A percentile compares a stretch with the other conserved stretches of the same genome.
These are phyloP conservation scores for Kryptolebias marmoratus DNA, from an alignment of 2,113 vertebrate genomes.

Conservation along the genomic window DNA sequence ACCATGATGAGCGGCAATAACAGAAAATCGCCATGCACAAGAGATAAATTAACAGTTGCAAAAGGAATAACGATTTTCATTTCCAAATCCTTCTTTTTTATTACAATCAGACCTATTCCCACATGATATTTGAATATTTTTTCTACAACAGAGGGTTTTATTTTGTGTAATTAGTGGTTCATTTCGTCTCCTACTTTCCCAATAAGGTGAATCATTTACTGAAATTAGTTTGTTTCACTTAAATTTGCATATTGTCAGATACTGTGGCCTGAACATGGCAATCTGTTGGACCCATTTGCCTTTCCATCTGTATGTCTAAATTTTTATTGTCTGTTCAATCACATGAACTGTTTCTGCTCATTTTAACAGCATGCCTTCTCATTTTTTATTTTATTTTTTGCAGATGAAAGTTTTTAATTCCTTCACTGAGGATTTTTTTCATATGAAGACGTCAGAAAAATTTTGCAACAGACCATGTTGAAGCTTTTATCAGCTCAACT, in stretches of 20 bases:
- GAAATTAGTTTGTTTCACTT: conserved; percentile 35
- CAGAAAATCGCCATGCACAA: conserved; percentile 20
- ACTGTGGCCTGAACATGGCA: conserved; percentile 32
- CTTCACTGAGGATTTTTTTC: background rate
- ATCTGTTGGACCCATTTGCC: conserved; percentile 42
- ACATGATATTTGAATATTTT: background rate
- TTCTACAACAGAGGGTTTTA: background rate
- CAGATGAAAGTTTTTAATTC: background rate
- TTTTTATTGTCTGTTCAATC: conserved; percentile 31
- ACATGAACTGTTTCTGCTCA: conserved; percentile 19
- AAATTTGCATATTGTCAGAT: conserved; percentile 35
- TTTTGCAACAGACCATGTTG: background rate
- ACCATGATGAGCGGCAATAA: conserved; percentile 42
- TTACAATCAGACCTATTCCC: too few relatives aligned
- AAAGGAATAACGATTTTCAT: background rate
- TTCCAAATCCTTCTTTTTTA: background rate
- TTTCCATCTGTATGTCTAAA: conserved; percentile 42
- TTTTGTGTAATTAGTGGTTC: conserved; percentile 9
- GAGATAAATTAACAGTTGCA: background rate
- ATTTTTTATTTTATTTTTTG: conserved; percentile 1
- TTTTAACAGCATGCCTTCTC: conserved; percentile 6
- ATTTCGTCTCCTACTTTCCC: conserved; percentile 3
- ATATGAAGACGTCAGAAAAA: background rate
- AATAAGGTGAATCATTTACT: conserved; percentile 19
- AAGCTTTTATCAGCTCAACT: background rate